These are phyloP conservation scores for Phycodurus eques DNA, from an alignment of 2,113 vertebrate species.

Conservation along the genomic window DNA sequence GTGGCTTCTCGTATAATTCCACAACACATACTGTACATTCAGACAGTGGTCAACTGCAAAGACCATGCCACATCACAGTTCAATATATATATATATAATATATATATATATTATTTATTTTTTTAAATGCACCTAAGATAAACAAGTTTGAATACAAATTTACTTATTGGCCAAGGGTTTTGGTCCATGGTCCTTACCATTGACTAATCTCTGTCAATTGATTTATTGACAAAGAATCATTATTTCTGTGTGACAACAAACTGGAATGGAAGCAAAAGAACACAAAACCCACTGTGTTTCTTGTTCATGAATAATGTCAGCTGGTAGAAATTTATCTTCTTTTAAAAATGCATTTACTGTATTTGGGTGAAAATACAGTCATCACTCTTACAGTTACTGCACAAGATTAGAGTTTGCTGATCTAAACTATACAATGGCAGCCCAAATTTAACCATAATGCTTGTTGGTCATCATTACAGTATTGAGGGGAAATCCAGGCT, in stretches of 20 bases:
- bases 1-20: background rate
- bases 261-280: no score
- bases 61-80: background rate
- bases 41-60: background rate
- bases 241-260: no score
- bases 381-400: slow-evolving; percentile 5
- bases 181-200: background rate
- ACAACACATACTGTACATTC: background rate
- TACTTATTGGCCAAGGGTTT: background rate
- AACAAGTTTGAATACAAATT: background rate
- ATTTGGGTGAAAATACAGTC: background rate
- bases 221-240: no score
- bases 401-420: slow-evolving; percentile 22
- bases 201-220: no score
- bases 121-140: background rate
- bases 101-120: no score
- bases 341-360: no score
- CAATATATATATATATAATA: background rate
- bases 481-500: no score
- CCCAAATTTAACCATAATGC: no score
- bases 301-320: no score
- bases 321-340: no score
- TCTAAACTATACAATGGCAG: background rate
- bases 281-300: no score
- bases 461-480: no score